These are phyloP conservation scores for Sinodicranocentrus sp. DNA, from an alignment of 2,888 invertebrate genomes.

Conservation along the genomic window DNA sequence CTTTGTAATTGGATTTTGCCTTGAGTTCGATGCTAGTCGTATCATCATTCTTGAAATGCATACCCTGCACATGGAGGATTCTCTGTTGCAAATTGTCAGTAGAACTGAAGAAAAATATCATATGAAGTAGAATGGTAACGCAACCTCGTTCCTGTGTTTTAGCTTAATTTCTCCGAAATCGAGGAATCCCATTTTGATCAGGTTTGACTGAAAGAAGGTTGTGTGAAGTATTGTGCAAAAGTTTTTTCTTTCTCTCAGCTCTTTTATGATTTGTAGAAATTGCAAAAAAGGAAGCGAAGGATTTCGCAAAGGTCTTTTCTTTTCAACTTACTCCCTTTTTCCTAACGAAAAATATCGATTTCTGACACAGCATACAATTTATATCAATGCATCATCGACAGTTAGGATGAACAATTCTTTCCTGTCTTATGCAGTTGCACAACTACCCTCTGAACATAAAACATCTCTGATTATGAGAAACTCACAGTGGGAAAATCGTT, in stretches of 20 bases:
- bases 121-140: too few relatives aligned
- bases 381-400: slow-evolving; percentile 6
- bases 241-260: neutral
- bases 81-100: too few relatives aligned
- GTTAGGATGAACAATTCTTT: slow-evolving; percentile 15
- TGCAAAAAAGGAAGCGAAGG: neutral
- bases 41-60: too few relatives aligned
- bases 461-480: too few relatives aligned
- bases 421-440: neutral
- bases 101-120: too few relatives aligned
- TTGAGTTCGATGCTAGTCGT: too few relatives aligned
- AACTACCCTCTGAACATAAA: neutral
- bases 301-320: neutral
- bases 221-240: neutral
- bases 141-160: too few relatives aligned
- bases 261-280: neutral
- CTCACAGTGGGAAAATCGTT: too few relatives aligned
- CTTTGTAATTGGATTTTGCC: slow-evolving; percentile 6
- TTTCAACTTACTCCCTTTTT: neutral
- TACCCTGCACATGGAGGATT: too few relatives aligned
- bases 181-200: too few relatives aligned
- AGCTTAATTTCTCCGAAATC: too few relatives aligned
- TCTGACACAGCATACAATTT: slow-evolving; percentile 39
- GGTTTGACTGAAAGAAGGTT: neutral
- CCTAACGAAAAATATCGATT: slow-evolving; percentile 9